These are phyloP conservation scores for Lycocerus yunnanus DNA, from an alignment of 2,888 invertebrate genomes.

Conservation along the genomic window DNA sequence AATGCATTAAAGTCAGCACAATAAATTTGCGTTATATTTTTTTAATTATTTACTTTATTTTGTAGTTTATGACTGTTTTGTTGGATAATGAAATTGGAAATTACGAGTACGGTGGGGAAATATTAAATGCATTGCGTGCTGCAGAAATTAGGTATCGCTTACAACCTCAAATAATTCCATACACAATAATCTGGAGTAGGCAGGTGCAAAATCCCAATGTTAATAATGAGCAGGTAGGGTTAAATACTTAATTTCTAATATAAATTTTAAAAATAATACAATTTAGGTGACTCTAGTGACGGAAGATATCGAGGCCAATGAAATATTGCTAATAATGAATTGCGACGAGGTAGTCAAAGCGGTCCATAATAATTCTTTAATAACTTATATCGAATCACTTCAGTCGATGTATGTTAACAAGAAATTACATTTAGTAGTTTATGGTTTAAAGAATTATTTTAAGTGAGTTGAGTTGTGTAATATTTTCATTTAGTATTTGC, in stretches of 20 bases:
- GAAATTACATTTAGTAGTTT: conserved; percentile 25
- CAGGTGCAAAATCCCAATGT: conserved; percentile 41
- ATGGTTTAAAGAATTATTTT: conserved; percentile 21
- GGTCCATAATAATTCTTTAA: conserved; percentile 48
- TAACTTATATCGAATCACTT: conserved; percentile 44
- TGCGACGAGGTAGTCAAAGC: conserved; percentile 49
- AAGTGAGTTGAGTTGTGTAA: conserved; percentile 6
- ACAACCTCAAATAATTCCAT: conserved; percentile 47
- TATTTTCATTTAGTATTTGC: too few relatives aligned
- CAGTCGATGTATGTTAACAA: conserved; percentile 42
- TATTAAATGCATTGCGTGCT: conserved; percentile 44
- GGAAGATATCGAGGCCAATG: conserved; percentile 43
- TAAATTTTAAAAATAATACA: background rate
- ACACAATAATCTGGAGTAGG: conserved; percentile 55
- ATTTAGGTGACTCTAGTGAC: conserved; percentile 39
- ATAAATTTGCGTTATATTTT: conserved; percentile 3
- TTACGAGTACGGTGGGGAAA: conserved; percentile 41
- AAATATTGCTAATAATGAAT: conserved; percentile 53
- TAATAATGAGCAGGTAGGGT: conserved; percentile 31
- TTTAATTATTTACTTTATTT: conserved; percentile 6
- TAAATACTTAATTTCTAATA: background rate
- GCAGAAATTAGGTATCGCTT: conserved; percentile 45
- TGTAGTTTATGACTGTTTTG: conserved; percentile 45
- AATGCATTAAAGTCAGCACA: conserved; percentile 44
- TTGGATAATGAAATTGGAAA: conserved; percentile 44